phyloP scores from a whole-genome alignment of 1,140 invertebrate species.

The Listronotus oregonensis region DNA sequence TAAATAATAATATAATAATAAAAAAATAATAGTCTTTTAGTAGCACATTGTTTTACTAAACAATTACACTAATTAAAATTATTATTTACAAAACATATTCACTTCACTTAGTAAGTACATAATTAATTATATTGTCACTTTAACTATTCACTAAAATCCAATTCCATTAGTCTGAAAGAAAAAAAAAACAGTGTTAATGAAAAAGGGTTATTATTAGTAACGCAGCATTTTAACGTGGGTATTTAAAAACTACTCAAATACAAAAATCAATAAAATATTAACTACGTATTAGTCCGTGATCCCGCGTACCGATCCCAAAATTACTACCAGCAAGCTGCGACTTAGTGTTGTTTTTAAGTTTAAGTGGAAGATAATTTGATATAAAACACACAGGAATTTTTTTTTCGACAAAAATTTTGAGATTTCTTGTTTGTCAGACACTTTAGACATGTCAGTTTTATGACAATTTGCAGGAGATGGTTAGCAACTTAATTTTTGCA shows the following conservation, averaged over 20 bases:
- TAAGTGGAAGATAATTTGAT: no score
- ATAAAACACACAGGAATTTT: no score
- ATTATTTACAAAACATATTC: slow-evolving; percentile 21
- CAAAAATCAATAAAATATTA: no score
- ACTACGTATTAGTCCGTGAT: no score
- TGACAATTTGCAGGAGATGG: no score
- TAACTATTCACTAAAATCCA: slow-evolving; percentile 8
- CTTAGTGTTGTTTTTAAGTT: neutral
- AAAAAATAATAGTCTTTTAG: slow-evolving; percentile 15
- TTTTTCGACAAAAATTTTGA: no score
- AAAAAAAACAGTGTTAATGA: neutral
- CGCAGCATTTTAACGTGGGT: neutral
- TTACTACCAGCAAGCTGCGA: no score
- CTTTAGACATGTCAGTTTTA: no score
- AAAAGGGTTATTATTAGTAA: neutral
- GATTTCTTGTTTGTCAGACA: no score
- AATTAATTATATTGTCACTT: slow-evolving; percentile 5
- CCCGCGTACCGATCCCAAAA: no score
- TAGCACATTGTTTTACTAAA: neutral
- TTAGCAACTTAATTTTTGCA: no score
- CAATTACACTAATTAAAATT: neutral
- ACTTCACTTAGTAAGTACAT: slow-evolving; percentile 28
- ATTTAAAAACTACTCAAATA: neutral
- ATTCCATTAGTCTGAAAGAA: slow-evolving; percentile 18
- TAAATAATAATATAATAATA: slow-evolving; percentile 5